These are phyloP conservation scores for Uloborus plumipes DNA, from an alignment of 2,888 invertebrate species.

Conservation along the genomic window DNA sequence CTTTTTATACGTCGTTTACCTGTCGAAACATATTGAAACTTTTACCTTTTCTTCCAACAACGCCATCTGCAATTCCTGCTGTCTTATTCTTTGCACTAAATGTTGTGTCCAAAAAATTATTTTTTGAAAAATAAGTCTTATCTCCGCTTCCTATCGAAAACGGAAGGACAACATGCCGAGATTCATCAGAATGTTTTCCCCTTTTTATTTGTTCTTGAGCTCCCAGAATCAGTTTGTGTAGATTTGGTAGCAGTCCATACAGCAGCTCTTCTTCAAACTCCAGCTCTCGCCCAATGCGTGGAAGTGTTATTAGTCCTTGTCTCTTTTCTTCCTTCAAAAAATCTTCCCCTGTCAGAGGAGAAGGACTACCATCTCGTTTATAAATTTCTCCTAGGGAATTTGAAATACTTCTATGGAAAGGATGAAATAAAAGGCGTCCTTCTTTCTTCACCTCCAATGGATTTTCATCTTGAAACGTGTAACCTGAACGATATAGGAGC, in stretches of 20 bases:
- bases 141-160: too few species aligned
- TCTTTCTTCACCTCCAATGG: background rate
- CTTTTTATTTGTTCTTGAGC: background rate
- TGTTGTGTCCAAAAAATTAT: too few species aligned
- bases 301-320: constrained; percentile 59
- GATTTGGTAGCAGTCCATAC: background rate
- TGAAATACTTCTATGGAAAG: constrained; percentile 18
- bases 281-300: constrained; percentile 47
- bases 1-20: too few species aligned
- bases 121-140: too few species aligned
- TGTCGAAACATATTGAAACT: too few species aligned
- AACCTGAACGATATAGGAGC: constrained; percentile 18
- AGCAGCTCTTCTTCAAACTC: background rate
- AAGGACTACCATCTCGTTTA: constrained; percentile 24
- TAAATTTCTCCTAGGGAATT: background rate
- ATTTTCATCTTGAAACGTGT: background rate
- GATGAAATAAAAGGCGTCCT: constrained; percentile 36
- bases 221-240: background rate
- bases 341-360: constrained; percentile 19
- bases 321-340: constrained; percentile 16
- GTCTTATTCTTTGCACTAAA: too few species aligned
- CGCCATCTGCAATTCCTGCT: too few species aligned
- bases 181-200: too few species aligned
- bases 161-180: too few species aligned
- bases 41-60: too few species aligned